Percentiles rank a stretch among this genome's conserved stretches.
Evolutionary conservation across 2,113 vertebrate species (phyloP).

Genomic region (Indicator maculatus): DNA sequence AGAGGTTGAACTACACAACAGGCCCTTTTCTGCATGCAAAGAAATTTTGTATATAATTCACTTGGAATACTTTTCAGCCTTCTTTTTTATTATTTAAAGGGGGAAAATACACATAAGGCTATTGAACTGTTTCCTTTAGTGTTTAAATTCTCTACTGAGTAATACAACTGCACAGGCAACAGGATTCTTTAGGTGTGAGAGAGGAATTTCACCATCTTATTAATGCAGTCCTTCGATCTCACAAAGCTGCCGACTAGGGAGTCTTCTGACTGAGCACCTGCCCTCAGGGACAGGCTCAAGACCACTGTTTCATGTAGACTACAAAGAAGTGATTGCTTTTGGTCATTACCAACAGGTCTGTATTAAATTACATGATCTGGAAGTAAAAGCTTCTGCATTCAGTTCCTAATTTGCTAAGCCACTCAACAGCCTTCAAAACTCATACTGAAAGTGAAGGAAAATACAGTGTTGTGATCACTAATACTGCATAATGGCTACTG

Average conservation of each 20-base stretch:
- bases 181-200: neutral
- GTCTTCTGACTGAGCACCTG: neutral
- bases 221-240: neutral
- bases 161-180: constrained; percentile 15
- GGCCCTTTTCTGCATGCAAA: constrained; percentile 13
- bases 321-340: constrained; percentile 45
- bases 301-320: neutral
- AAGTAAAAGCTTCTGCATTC: constrained; percentile 53
- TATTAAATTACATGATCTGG: constrained; percentile 27
- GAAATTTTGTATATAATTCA: neutral
- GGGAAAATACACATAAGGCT: neutral
- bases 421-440: constrained; percentile 43
- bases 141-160: neutral
- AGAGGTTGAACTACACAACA: neutral
- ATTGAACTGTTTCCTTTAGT: constrained; percentile 7
- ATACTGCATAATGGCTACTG: constrained; percentile 51
- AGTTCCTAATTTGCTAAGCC: constrained; percentile 42
- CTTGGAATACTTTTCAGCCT: neutral
- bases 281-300: neutral
- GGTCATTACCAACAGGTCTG: constrained; percentile 51
- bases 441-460: constrained; percentile 56
- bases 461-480: constrained; percentile 53
- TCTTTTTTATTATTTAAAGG: neutral
- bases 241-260: neutral
- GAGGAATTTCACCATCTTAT: neutral